These are phyloP conservation scores for Murina feae DNA, from an alignment of 2,113 vertebrate species.

Conservation along the genomic window DNA sequence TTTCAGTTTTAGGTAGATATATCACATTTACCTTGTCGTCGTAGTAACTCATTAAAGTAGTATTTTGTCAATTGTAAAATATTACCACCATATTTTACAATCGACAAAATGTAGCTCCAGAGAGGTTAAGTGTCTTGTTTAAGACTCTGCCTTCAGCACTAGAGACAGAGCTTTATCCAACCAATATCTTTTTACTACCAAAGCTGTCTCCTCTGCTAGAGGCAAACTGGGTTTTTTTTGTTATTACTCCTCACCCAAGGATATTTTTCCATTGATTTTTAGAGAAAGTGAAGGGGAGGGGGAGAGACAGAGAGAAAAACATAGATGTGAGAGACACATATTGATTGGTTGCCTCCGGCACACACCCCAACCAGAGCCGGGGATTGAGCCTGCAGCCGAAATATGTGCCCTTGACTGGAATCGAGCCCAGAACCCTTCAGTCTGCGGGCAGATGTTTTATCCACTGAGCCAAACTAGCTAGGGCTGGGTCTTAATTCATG, in stretches of 20 bases:
- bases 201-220: background rate
- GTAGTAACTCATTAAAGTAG: conserved; percentile 5
- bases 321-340: no score
- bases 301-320: no score
- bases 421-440: no score
- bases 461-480: no score
- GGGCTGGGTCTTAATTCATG: background rate
- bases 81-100: background rate
- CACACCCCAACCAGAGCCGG: no score
- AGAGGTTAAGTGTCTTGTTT: background rate
- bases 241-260: no score
- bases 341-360: no score
- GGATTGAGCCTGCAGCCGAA: no score
- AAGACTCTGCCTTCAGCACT: background rate
- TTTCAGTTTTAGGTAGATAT: background rate
- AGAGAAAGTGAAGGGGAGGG: no score
- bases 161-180: background rate
- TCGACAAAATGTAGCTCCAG: background rate
- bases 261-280: no score
- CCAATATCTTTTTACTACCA: background rate
- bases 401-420: no score
- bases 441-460: no score
- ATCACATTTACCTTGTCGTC: background rate
- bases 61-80: background rate
- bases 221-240: background rate